Percentiles rank a stretch among this genome's conserved stretches.
These are phyloP conservation scores for Cosmorhoe ocellata DNA, from an alignment of 2,888 invertebrate species.

Conservation along the genomic window DNA sequence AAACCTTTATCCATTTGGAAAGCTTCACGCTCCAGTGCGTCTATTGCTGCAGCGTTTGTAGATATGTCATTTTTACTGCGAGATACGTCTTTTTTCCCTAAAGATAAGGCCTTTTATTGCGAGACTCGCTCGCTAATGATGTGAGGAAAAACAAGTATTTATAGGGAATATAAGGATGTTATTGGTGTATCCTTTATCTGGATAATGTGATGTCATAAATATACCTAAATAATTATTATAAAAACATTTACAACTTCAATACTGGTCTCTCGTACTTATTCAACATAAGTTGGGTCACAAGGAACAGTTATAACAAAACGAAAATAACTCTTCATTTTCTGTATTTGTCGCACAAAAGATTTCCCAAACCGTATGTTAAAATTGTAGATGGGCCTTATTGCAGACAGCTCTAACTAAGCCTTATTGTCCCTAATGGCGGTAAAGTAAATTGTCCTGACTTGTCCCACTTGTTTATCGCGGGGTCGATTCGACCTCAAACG, in stretches of 20 bases:
- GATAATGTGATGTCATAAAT: neutral
- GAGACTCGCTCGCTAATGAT: conserved; percentile 15
- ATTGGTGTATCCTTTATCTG: neutral
- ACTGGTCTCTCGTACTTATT: too few relatives aligned
- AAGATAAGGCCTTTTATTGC: conserved; percentile 1
- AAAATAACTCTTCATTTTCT: neutral
- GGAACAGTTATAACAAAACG: neutral
- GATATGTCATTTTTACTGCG: conserved; percentile 6
- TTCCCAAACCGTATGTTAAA: conserved; percentile 15
- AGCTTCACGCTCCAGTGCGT: conserved; percentile 13
- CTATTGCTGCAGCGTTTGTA: conserved; percentile 9
- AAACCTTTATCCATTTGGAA: conserved; percentile 5
- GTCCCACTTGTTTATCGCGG: conserved; percentile 25
- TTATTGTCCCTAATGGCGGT: conserved; percentile 21
- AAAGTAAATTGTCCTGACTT: conserved; percentile 23
- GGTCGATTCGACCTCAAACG: conserved; percentile 19
- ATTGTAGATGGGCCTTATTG: conserved; percentile 15
- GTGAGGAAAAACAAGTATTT: conserved; percentile 15
- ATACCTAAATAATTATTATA: neutral
- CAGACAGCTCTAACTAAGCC: conserved; percentile 23
- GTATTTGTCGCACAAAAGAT: conserved; percentile 10
- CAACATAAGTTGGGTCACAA: too few relatives aligned
- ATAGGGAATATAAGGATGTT: neutral
- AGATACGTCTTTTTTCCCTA: conserved; percentile 2
- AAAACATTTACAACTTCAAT: too few relatives aligned